A percentile compares a stretch with the other conserved stretches of the same genome.
Conservation (phyloP, 2,888 invertebrate genomes). For the Lithophane semibrunnea region DNA sequence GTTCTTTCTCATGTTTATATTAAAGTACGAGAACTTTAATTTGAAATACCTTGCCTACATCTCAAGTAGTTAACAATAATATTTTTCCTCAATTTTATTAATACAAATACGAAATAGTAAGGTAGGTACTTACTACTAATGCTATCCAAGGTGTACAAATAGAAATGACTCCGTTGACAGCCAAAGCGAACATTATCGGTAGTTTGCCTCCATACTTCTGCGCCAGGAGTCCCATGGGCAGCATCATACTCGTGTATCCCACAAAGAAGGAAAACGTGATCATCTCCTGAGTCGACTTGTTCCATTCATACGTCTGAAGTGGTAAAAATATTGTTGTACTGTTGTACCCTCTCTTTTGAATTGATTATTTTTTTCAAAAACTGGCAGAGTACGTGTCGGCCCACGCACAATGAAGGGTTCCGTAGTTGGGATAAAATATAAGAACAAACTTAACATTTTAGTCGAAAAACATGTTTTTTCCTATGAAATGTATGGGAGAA, state of each 20-base stretch:
- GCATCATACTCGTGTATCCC: constrained; percentile 88
- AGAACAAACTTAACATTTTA: no score
- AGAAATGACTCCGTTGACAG: constrained; percentile 77
- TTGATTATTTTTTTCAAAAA: no score
- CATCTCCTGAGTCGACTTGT: constrained; percentile 80
- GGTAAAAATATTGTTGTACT: no score
- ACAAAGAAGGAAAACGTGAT: constrained; percentile 89
- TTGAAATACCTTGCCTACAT: no score
- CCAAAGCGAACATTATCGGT: constrained; percentile 85
- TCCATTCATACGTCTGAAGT: constrained; percentile 80
- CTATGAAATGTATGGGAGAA: no score
- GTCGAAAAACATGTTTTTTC: no score
- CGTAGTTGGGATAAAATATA: no score
- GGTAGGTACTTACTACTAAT: constrained; percentile 73
- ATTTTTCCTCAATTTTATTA: not conserved
- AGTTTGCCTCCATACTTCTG: constrained; percentile 91
- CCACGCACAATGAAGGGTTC: no score
- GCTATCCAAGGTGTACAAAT: constrained; percentile 81
- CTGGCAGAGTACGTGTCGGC: no score
- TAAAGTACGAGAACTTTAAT: no score
- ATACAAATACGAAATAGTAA: not conserved
- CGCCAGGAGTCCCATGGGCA: constrained; percentile 90
- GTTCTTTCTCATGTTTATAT: no score
- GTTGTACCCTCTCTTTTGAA: no score
- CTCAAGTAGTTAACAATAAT: not conserved